Percentiles rank a stretch among this genome's conserved stretches.
Evolutionary conservation across 2,113 vertebrate species (phyloP).

Genomic region (Leuciscus idus): DNA sequence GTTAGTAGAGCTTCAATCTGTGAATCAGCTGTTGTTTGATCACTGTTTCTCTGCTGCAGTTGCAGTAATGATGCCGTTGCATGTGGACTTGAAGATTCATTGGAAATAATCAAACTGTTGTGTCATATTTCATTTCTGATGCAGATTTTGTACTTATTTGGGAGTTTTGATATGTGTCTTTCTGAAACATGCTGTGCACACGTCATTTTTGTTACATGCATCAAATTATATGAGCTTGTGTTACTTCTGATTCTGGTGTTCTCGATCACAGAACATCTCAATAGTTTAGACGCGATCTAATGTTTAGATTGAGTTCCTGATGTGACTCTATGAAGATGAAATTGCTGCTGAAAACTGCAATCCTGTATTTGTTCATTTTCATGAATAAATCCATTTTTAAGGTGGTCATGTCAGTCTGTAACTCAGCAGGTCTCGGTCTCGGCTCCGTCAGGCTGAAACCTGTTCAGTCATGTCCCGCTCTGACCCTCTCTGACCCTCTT

Average conservation of each 20-base stretch:
- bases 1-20: neutral
- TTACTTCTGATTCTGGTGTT: neutral
- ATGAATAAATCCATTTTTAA: neutral
- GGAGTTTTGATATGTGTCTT: neutral
- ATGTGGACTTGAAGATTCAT: slow-evolving; percentile 18
- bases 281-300: neutral
- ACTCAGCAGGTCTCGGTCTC: neutral
- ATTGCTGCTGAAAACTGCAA: neutral
- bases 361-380: neutral
- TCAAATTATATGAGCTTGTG: neutral
- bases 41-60: slow-evolving; percentile 54
- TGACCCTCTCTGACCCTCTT: neutral
- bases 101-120: neutral
- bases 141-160: neutral
- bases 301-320: neutral
- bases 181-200: neutral
- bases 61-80: slow-evolving; percentile 55
- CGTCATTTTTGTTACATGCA: neutral
- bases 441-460: slow-evolving; percentile 10
- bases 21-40: neutral
- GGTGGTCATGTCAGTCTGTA: neutral
- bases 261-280: neutral
- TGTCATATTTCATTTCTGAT: neutral
- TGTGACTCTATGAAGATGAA: neutral
- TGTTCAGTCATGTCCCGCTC: slow-evolving; percentile 3